A percentile compares a stretch with the other conserved stretches of the same genome.
Evolutionary conservation across 2,113 vertebrate species (phyloP).

Genomic region (Megaceryle maxima): DNA sequence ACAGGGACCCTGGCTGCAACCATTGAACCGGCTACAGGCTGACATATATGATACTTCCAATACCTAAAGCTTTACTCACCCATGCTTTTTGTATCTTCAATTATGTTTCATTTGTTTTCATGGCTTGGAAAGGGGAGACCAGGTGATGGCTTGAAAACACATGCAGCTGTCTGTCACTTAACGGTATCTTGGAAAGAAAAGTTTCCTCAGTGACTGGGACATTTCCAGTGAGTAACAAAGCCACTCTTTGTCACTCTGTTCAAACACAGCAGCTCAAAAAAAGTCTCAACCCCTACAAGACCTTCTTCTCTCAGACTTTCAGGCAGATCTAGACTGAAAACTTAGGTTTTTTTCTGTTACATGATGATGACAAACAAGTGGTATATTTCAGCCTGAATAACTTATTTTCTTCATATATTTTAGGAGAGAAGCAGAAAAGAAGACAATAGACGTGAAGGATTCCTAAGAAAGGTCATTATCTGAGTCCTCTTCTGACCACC

Average conservation of each 20-base stretch:
- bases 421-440: background rate
- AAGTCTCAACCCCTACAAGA: background rate
- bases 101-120: background rate
- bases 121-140: background rate
- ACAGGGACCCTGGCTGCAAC: background rate
- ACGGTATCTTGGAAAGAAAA: background rate
- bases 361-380: background rate
- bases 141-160: background rate
- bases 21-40: accelerated
- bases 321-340: background rate
- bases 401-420: background rate
- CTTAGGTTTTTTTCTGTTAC: background rate
- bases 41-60: background rate
- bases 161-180: background rate
- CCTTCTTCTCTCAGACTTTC: background rate
- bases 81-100: background rate
- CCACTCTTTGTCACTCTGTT: background rate
- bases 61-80: background rate
- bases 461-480: background rate
- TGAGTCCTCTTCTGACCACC: background rate
- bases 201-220: background rate
- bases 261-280: background rate
- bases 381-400: background rate
- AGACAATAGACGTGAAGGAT: background rate
- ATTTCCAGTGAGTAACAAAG: background rate